Base-by-base conservation (phyloP, 1,140 invertebrate genomes). In the Marisa cornuarietis region DNA sequence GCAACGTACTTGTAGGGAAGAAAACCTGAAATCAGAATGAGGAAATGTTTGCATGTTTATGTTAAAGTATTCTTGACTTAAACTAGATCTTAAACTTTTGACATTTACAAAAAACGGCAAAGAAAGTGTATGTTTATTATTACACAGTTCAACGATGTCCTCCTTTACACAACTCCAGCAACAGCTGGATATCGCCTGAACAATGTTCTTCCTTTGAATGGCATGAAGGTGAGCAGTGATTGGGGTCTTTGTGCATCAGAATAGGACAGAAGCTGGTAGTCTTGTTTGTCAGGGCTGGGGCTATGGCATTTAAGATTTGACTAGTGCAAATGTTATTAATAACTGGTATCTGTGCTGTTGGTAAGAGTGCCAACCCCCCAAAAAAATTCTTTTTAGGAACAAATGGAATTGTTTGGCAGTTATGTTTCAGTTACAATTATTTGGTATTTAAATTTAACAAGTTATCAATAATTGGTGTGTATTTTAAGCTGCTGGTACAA, bases 131-230 rank as follows among this genome's bases (percentile, higher is more conserved):
- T 79, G 42, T 22, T 62, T 86, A 83, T 85, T 83, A 83, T 89
- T 81, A 91, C 92, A 26, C 89, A 95, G 94, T 93, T 95, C 86
- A 95, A 93, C 87, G 95, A 95, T 90, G 93, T 94, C 79, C 91
- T 95, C 61, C 88, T 95, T 78, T 93, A 95, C 91, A 93, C 94
- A 83, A 90, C 93, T 7, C 88, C 87, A 13, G 85, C 88, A 80
- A 80, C 83, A 18, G 83, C 80, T 68, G 86, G 86, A 66, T 91
- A 88, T 85, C 92, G 93, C 91, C 90, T 94, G 78, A 92, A 94
- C 90, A 89, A 94, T 90, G 91, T 94, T 87, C 89, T 94, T 81
- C 89, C 93, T 85, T 85, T 95, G 87, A 85, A 91, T 88, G 91
- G 94, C 86, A 93, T 95, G 94, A 91, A 93, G 92, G 92, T 95